phyloP scores from a whole-genome alignment of 2,113 vertebrate genomes.

The Apeltes quadracus region DNA sequence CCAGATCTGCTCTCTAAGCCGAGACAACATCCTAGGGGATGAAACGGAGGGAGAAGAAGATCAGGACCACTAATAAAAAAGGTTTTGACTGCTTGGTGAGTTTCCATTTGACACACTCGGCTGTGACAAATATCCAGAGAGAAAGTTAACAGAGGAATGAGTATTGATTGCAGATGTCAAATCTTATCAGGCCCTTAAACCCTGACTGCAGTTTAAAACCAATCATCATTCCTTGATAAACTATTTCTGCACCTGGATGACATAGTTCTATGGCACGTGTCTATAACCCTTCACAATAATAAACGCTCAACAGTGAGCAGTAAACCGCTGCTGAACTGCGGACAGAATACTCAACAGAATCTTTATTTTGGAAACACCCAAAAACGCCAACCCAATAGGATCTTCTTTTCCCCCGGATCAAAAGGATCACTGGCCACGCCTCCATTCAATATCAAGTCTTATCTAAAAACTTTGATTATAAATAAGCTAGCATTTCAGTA shows the following conservation, averaged over 20 bases:
- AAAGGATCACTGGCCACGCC: conserved; percentile 11
- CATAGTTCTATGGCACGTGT: background rate
- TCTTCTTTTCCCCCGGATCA: background rate
- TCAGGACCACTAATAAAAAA: too few relatives aligned
- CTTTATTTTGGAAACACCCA: too few relatives aligned
- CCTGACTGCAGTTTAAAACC: background rate
- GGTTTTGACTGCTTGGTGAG: background rate
- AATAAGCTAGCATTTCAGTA: too few relatives aligned
- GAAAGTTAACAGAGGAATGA: conserved; percentile 39
- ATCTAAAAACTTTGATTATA: too few relatives aligned
- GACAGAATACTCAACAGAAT: background rate
- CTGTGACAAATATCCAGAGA: conserved; percentile 42
- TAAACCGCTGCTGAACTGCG: background rate
- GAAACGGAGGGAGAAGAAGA: background rate
- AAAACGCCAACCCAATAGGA: background rate
- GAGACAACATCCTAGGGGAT: conserved; percentile 84
- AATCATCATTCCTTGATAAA: background rate
- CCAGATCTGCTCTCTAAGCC: conserved; percentile 87
- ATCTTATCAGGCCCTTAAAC: conserved; percentile 22
- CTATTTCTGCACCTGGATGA: background rate
- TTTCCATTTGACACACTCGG: conserved; percentile 33
- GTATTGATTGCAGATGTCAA: conserved; percentile 54
- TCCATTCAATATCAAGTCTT: background rate
- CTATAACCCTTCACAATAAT: background rate
- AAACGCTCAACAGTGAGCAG: background rate